Evolutionary conservation across 2,797 vertebrate species (phyloP).

Genomic region (Acropternis orthonyx): DNA sequence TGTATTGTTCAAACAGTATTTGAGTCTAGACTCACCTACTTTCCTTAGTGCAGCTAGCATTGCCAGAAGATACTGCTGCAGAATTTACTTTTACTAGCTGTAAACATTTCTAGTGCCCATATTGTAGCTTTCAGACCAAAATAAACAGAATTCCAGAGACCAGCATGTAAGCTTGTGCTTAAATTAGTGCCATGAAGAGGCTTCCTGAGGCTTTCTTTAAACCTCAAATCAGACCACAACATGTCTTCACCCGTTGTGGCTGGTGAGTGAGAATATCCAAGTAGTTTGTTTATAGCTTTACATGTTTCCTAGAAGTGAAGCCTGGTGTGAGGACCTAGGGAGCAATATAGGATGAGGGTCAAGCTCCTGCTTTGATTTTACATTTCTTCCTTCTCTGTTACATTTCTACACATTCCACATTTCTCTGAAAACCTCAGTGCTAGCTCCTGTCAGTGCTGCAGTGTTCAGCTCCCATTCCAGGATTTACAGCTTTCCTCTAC

Average conservation of each 20-base stretch:
- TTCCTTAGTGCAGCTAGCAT: not conserved
- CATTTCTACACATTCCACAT: not conserved
- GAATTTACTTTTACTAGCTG: conserved; percentile 32
- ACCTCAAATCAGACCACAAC: conserved; percentile 60
- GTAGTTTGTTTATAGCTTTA: conserved; percentile 35
- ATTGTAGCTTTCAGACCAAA: conserved; percentile 37
- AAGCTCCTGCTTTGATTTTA: not conserved
- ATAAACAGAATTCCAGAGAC: conserved; percentile 51
- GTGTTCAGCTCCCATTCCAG: not conserved
- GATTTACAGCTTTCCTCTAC: not conserved
- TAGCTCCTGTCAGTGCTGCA: not conserved
- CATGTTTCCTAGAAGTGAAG: conserved; percentile 42
- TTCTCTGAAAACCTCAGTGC: not conserved
- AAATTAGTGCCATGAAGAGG: conserved; percentile 37
- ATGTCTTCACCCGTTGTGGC: conserved; percentile 53
- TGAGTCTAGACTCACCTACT: not conserved
- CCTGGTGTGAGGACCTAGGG: not conserved
- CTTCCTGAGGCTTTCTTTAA: conserved; percentile 52
- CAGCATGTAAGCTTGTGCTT: conserved; percentile 23
- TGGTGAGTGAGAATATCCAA: conserved; percentile 35
- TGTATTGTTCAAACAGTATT: not conserved
- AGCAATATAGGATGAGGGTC: not conserved
- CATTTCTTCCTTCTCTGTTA: not conserved
- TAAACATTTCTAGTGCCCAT: conserved; percentile 41
- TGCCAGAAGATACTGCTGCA: conserved; percentile 13